Base-by-base conservation (phyloP, 2,888 invertebrate genomes). In the Cantharis rufa region DNA sequence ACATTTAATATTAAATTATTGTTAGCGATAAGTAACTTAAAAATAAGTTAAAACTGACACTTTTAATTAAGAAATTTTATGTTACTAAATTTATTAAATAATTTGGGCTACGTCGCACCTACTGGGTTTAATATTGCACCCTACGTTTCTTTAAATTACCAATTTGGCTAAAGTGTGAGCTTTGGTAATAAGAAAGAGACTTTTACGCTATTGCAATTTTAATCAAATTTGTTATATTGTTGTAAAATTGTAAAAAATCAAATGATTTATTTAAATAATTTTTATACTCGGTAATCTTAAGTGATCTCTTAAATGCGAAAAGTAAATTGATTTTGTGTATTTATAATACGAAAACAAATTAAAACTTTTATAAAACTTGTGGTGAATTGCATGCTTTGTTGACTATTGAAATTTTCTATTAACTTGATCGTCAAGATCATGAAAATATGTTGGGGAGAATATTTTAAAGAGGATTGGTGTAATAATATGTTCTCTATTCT, bases 391-490 rank as follows among this genome's bases (percentile, higher is more conserved):
- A 48, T 48, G 48, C 48, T 48, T n/a, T 16, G 21, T 72, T 21
- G 72, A 68, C 32, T 66, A 66, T 61, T 15, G 68, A 64, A 72
- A 68, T 68, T 66, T 48, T 72, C 66, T 66, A 61, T 21, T 68
- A 72, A 72, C 64, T 61, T 68, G 66, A 72, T 64, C 15, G 18
- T 66, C 64, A 66, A 66, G 64, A 66, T 66, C 64, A 32, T 61
- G 66, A 68, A 72, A 72, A 72, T 72, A 64, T 72, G 64, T 64
- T 72, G 66, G 66, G 64, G 16, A 32, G 66, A 61, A 68, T 72
- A 66, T 72, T 72, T 66, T 72, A 32, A 48, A 69, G 48, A 63
- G 63, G 62, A 63, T 71, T 71, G 62, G 70, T 32, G 16, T 62
- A 71, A 71, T 71, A 62, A 28, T 27, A 24, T 62, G 15, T 62